These are phyloP conservation scores for Cricetomys ansorgei DNA, from an alignment of 2,113 vertebrate genomes.

Conservation along the genomic window DNA sequence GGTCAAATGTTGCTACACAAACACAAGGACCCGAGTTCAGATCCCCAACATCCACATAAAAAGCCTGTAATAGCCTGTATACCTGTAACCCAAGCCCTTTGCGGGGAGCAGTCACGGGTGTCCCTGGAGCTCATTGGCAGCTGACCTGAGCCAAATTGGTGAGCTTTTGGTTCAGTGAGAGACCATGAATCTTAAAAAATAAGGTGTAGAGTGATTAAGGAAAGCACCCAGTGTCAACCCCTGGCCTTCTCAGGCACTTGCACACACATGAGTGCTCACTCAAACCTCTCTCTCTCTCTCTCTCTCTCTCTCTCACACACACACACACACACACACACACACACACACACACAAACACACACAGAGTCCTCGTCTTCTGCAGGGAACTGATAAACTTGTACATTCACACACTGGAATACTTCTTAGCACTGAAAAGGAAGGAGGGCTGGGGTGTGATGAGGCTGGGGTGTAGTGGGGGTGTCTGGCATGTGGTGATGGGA, in stretches of 20 bases:
- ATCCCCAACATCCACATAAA: not conserved
- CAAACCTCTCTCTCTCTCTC: too few relatives aligned
- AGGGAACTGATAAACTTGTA: not conserved
- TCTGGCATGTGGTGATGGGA: too few relatives aligned
- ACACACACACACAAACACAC: not conserved
- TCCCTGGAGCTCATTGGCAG: not conserved
- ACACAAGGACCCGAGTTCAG: not conserved
- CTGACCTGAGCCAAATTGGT: fast-evolving
- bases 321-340: not conserved
- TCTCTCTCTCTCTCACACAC: not conserved
- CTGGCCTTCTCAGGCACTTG: too few relatives aligned
- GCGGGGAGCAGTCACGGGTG: not conserved
- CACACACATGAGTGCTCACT: not conserved
- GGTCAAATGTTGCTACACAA: not conserved
- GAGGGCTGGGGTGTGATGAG: not conserved
- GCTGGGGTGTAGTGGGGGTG: too few relatives aligned
- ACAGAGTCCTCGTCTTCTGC: not conserved
- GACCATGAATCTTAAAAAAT: not conserved
- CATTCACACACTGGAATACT: not conserved
- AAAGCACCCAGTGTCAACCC: not conserved
- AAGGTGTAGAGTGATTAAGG: not conserved
- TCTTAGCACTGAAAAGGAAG: not conserved
- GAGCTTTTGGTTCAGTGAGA: not conserved
- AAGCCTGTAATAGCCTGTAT: not conserved
- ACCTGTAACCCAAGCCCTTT: not conserved